Evolutionary conservation across 2,888 invertebrate species (phyloP), one percentile per base, ranked within the genome.

Genomic region (Synergus gifuensis): DNA sequence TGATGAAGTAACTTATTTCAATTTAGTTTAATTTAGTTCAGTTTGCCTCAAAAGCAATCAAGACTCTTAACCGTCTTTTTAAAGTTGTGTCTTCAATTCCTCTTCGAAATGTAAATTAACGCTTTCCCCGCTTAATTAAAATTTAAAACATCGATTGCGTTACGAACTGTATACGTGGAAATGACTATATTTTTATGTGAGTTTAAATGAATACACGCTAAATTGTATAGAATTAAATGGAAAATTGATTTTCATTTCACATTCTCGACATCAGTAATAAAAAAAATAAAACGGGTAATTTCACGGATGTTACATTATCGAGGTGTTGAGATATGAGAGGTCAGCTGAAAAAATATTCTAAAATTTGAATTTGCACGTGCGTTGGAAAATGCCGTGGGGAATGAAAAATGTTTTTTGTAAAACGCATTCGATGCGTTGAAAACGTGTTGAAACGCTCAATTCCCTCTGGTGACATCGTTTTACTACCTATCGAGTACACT

Each of bases 1-100:
- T 77, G 58, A 78, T 73, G 78, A 81, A 64, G 62, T 46, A 67
- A 78, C 58, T 81, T 77, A 78, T 78, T 78, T 77, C 62, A 46
- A 77, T 77, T 67, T 79, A 77, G 77, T 79, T 81, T 76, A 78
- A 81, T 28, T 18, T 12, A 16, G 22, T 18, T 76, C 44, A 58
- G 66, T 40, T 67, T 69, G 7, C 46, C 22, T 69, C 22, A 49
- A 69, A 69, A 46, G 69, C 46, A 46, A 69, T 69, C 49, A 69
- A 69, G 46, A 44, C 36, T 18, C 22, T 69, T 5, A 60, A 14
- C 11, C 12, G 12, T 2, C 60, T 60, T 60, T n/a, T 60, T 60
- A 4, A 28, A 60, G 7, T 60, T 4, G 12, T 28, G 12, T 22
- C 11, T 22, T 60, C 4, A 18, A 60, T 4, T 60, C 5, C 22